Base-by-base conservation (phyloP, 2,797 vertebrate species). In the Cygnus olor region DNA sequence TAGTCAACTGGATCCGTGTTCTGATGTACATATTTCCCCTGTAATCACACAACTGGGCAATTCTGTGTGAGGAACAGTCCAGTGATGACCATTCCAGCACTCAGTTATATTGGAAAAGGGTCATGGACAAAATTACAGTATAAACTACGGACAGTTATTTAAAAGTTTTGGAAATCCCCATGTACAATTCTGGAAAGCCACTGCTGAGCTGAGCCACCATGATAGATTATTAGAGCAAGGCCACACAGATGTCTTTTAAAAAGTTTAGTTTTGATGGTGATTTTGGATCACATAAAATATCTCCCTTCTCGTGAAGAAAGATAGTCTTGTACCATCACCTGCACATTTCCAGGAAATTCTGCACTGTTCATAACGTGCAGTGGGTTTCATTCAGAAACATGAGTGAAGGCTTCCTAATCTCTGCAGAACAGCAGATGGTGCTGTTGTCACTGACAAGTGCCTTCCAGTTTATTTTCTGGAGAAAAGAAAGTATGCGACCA, bases 401-500 rank as follows among this genome's bases (percentile, higher is more conserved):
- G 34, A 45, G 7, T 14, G 28, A 47, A 85, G 44, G 4, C 15
- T 81, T 84, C 54, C 19, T 82, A n/a, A 70, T 18, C 60, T 49
- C 96, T 89, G 54, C 56, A 45, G 73, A 95, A 93, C 97, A 95
- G 95, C 86, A 97, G 97, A 89, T 96, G 97, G 97, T 86, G 94
- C 97, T 96, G 32, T 97, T 95, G 96, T 90, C 95, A 70, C 78
- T 30, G 40, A 20, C 22, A 61, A 92, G 60, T 25, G 66, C 70
- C 74, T 82, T 44, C 54, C 64, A 11, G 1, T 3, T 58, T 71
- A 85, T 93, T 42, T 53, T 11, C 27, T 34, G 17, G 15, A 54
- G 40, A 61, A 60, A 89, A 47, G 24, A 3, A 36, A 25, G 42
- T 6, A 42, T 73, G 44, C 7, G 17, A 51, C 22, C 65, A 21